Conservation (phyloP, 2,888 invertebrate genomes). For the Pogonocherus hispidulus region DNA sequence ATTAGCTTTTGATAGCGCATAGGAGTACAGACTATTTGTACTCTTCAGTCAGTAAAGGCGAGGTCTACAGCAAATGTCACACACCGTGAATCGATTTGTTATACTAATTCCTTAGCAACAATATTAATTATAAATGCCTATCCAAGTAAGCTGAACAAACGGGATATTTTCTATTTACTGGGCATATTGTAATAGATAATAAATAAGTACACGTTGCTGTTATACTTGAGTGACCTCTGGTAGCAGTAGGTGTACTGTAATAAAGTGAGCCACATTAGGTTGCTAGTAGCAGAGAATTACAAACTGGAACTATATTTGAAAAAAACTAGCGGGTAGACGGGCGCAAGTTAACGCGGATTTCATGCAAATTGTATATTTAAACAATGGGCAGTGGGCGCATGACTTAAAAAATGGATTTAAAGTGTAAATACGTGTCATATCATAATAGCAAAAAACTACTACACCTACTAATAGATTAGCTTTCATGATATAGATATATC, state of each 20-base stretch:
- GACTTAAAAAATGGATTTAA: no score
- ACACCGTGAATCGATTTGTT: conserved; percentile 10
- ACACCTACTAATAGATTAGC: no score
- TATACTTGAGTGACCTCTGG: conserved; percentile 23
- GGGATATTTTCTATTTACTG: background rate
- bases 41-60: background rate
- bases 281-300: conserved; percentile 41
- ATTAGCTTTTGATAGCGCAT: background rate
- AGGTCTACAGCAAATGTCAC: conserved; percentile 8
- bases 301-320: conserved; percentile 44
- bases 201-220: conserved; percentile 14
- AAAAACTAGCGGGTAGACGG: conserved; percentile 30
- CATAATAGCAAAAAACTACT: no score
- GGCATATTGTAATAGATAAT: conserved; percentile 29
- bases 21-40: background rate
- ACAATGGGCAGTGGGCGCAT: background rate
- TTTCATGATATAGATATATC: no score
- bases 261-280: conserved; percentile 37
- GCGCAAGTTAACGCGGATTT: conserved; percentile 40
- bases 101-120: conserved; percentile 2
- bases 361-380: conserved; percentile 40
- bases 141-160: conserved; percentile 7
- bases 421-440: no score
- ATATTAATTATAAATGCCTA: conserved; percentile 15
- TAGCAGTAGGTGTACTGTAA: conserved; percentile 28